Base-by-base conservation (phyloP, 2,888 invertebrate species). In the Colletes collaris region DNA sequence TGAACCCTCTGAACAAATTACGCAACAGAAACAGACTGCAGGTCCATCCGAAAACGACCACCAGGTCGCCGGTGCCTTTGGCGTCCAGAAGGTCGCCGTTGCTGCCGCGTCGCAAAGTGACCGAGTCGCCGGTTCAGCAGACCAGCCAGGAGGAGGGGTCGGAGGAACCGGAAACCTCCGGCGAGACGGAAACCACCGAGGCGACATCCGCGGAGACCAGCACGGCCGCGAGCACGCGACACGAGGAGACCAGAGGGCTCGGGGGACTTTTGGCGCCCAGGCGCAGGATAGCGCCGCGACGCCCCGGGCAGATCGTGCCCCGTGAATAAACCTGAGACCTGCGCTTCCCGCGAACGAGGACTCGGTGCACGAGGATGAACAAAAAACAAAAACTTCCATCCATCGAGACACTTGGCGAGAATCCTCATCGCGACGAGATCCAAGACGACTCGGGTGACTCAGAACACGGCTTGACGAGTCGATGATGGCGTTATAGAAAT, bases 221-320 rank as follows among this genome's bases (percentile, higher is more conserved):
- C 70, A 90, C 91, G 3, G 88, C 90, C 0, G 89, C 91, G 0
- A 90, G 90, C 79, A 90, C 90, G 35, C 92, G 91, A 62, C 91
- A 91, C 74, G 92, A 93, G 49, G 93, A 93, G 67, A 87, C 89
- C 19, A 83, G 92, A 63, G 90, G 92, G 11, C 86, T 92, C 1
- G 86, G 90, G 19, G 96, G 96, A 53, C 94, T 97, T 49, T 93
- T 97, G 63, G 96, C 96, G 3, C 95, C 96, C 62, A 94, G 97
- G 86, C 94, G 95, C 89, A 95, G 96, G 91, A 94, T 96, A 88
- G 95, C 95, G 44, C 91, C 94, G 53, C 93, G 95, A 90, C 94
- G 94, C 84, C 95, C 95, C 3, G 95, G 94, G 84, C 94, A 94
- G 76, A 92, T 94, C 69, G 88, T 93, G 76, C 93, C 87, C 37